phyloP scores from a whole-genome alignment of 1,140 invertebrate genomes.

The Neuroterus valhalla region DNA sequence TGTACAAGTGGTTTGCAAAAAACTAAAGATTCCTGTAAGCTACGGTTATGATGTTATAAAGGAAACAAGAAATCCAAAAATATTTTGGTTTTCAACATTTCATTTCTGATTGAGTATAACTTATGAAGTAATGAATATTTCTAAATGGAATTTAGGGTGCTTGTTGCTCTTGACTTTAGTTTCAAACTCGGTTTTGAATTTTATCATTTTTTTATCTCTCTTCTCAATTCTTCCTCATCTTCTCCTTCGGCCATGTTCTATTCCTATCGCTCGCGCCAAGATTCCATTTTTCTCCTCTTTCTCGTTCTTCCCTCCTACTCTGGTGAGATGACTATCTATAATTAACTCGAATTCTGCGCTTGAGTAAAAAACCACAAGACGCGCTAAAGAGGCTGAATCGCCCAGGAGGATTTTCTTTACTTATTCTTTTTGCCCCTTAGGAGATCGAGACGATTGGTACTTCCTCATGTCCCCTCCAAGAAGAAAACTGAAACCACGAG shows the following conservation, averaged over 20 bases:
- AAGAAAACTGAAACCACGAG: background rate
- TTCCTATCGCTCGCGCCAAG: slow-evolving; percentile 39
- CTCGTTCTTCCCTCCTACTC: slow-evolving; percentile 37
- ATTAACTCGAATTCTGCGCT: slow-evolving; percentile 56
- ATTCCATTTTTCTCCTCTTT: slow-evolving; percentile 47
- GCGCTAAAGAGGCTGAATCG: slow-evolving; percentile 49
- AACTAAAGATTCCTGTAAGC: too few relatives aligned
- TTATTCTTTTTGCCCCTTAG: background rate
- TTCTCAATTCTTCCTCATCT: slow-evolving; percentile 13
- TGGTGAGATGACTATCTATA: slow-evolving; percentile 51
- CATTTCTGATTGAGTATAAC: too few relatives aligned
- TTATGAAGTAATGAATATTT: too few relatives aligned
- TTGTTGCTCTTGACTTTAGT: background rate
- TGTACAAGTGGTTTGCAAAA: too few relatives aligned
- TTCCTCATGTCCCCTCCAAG: background rate
- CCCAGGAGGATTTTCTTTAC: slow-evolving; percentile 41
- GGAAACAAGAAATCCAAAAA: too few relatives aligned
- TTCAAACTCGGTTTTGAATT: background rate
- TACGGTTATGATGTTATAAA: too few relatives aligned
- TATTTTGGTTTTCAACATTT: too few relatives aligned
- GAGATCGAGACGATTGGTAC: background rate
- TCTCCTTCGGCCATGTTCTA: slow-evolving; percentile 10
- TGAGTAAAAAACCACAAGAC: slow-evolving; percentile 53
- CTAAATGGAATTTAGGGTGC: background rate
- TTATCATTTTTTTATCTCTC: background rate